phyloP scores from a whole-genome alignment of 2,797 vertebrate genomes.

The Eidolon dupreanum region DNA sequence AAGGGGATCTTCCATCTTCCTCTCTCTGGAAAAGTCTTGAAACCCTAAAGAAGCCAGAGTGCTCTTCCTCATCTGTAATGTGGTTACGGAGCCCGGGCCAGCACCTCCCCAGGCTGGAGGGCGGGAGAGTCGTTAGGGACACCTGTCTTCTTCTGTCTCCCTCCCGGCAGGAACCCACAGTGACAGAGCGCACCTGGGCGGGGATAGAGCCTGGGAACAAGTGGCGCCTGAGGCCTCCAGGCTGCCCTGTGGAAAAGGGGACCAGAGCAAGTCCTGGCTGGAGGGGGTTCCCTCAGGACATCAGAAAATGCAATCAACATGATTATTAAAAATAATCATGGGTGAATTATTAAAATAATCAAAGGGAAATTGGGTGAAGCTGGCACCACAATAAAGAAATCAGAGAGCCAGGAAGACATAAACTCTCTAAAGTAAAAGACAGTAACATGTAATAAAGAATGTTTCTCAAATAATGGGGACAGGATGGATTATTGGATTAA shows the following conservation, averaged over 20 bases:
- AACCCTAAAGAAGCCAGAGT: not conserved
- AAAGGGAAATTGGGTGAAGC: not conserved
- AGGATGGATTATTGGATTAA: not conserved
- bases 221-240: not conserved
- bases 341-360: conserved; percentile 4
- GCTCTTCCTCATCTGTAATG: conserved; percentile 33
- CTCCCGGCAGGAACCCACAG: not conserved
- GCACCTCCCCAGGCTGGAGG: conserved; percentile 20
- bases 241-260: not conserved
- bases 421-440: not conserved
- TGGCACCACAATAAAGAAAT: not conserved
- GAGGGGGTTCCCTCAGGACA: not conserved
- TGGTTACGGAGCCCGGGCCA: conserved; percentile 12
- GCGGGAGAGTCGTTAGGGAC: conserved; percentile 71
- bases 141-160: conserved; percentile 63
- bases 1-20: not conserved
- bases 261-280: fast-evolving
- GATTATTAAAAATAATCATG: not conserved
- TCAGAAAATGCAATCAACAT: not conserved
- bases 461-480: not conserved
- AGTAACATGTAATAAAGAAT: not conserved
- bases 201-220: conserved; percentile 54
- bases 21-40: not conserved
- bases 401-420: not conserved
- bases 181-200: conserved; percentile 32